phyloP scores from a whole-genome alignment of 2,113 vertebrate species.

The Cryptoleucopteryx plumbea region DNA sequence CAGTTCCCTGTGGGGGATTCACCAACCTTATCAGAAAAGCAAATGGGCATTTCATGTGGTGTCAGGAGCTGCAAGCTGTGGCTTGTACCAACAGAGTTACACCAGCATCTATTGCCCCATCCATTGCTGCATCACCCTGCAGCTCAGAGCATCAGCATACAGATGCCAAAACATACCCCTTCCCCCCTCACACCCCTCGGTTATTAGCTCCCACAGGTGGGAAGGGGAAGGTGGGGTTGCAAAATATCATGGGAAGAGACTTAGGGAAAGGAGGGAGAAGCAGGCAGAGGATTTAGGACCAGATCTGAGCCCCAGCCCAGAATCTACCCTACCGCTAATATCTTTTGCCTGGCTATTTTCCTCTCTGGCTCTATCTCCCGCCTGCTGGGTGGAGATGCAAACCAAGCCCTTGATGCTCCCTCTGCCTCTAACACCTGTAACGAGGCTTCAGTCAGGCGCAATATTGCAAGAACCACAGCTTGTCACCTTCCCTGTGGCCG shows the following conservation, averaged over 20 bases:
- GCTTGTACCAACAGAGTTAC: accelerated
- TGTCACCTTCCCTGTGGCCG: background rate
- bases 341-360: background rate
- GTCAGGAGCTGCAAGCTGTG: background rate
- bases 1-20: background rate
- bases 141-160: background rate
- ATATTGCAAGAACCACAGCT: background rate
- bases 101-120: accelerated
- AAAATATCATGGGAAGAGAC: background rate
- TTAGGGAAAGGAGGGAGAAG: background rate
- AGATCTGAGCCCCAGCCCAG: background rate
- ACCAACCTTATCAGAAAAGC: background rate
- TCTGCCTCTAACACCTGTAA: background rate
- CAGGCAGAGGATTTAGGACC: background rate
- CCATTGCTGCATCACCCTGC: background rate
- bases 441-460: background rate
- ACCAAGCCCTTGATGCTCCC: background rate
- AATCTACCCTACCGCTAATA: background rate
- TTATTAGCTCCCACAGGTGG: background rate
- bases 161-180: background rate
- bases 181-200: accelerated
- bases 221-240: background rate
- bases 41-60: background rate
- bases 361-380: accelerated
- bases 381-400: background rate